These are phyloP conservation scores for Montipora efflorescens DNA, from an alignment of 64 coral and sea anemone species.

Conservation along the genomic window DNA sequence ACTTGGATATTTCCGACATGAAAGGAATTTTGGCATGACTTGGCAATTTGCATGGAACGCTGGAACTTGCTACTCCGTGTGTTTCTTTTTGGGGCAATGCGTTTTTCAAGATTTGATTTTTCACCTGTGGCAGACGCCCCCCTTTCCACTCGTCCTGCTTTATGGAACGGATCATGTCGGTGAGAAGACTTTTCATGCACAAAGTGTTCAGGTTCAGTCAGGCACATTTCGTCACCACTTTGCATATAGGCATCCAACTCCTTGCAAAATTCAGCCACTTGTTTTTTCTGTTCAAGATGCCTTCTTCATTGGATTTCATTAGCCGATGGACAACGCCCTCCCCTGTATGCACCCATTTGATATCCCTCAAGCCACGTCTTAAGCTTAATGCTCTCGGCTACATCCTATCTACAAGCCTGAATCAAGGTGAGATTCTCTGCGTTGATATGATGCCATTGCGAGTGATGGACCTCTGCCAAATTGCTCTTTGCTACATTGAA, in stretches of 20 bases:
- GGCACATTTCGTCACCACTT: conserved; percentile 12
- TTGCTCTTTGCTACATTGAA: conserved; percentile 64
- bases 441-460: conserved; percentile 53
- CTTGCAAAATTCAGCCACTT: conserved; percentile 49
- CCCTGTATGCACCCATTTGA: conserved; percentile 57
- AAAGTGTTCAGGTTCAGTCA: conserved; percentile 30
- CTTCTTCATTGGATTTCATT: conserved; percentile 27
- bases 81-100: not conserved
- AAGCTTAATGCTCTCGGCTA: conserved; percentile 60
- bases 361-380: conserved; percentile 47
- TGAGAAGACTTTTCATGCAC: conserved; percentile 52
- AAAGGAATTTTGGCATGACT: conserved; percentile 35
- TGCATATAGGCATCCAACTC: conserved; percentile 64
- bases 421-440: conserved; percentile 63
- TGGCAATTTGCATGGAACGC: conserved; percentile 33
- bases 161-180: conserved; percentile 40
- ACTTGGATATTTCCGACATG: conserved; percentile 18
- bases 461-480: conserved; percentile 64
- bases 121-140: not conserved
- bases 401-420: conserved; percentile 53
- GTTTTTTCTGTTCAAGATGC: conserved; percentile 67
- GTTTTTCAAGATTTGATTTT: conserved; percentile 14
- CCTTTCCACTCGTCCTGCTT: not conserved
- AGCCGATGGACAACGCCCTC: conserved; percentile 61
- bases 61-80: conserved; percentile 27